phyloP scores from a whole-genome alignment of 2,888 invertebrate genomes.

The Drepana falcataria region DNA sequence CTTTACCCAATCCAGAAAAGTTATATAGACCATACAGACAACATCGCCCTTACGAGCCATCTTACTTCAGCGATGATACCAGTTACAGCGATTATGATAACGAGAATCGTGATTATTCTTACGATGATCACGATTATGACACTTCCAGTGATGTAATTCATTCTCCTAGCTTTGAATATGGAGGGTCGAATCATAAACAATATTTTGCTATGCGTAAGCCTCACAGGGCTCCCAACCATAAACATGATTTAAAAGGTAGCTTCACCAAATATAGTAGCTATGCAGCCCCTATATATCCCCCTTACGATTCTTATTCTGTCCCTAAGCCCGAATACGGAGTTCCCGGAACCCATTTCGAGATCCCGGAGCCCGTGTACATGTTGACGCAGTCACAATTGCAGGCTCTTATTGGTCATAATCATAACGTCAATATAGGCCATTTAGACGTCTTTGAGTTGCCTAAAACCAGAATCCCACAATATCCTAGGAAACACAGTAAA shows the following conservation, averaged over 20 bases:
- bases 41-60: constrained; percentile 3
- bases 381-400: constrained; percentile 59
- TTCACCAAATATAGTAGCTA: constrained; percentile 13
- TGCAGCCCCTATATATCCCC: neutral
- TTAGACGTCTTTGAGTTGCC: constrained; percentile 53
- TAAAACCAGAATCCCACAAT: constrained; percentile 29
- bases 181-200: constrained; percentile 19
- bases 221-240: constrained; percentile 5
- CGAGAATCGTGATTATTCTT: constrained; percentile 23
- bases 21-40: constrained; percentile 28
- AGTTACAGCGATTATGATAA: constrained; percentile 8
- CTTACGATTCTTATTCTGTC: neutral
- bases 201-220: constrained; percentile 4
- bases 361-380: constrained; percentile 60
- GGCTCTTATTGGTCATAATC: constrained; percentile 46
- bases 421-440: constrained; percentile 61
- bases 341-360: constrained; percentile 11
- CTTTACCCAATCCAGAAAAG: constrained; percentile 33
- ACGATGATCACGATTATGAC: constrained; percentile 21
- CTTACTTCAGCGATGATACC: neutral
- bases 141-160: constrained; percentile 34
- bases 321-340: constrained; percentile 12
- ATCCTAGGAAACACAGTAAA: constrained; percentile 41
- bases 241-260: constrained; percentile 15
- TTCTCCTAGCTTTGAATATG: constrained; percentile 33